Evolutionary conservation across 2,113 vertebrate genomes (phyloP).

Genomic region (Donacobius atricapilla): DNA sequence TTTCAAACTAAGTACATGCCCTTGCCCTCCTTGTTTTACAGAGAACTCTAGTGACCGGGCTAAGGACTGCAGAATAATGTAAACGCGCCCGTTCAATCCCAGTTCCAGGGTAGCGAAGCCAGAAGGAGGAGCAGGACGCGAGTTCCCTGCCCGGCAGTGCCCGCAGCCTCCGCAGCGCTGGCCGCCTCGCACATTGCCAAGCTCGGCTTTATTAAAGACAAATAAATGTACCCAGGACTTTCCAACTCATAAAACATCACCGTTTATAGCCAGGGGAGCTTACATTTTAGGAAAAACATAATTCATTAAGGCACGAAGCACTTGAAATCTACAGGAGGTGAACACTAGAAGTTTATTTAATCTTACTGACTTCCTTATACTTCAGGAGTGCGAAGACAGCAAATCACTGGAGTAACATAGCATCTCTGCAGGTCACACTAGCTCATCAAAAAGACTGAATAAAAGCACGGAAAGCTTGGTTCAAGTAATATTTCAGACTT

Average conservation of each 20-base stretch:
- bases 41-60: neutral
- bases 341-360: neutral
- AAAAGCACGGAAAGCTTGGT: neutral
- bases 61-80: neutral
- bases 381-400: neutral
- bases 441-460: neutral
- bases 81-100: neutral
- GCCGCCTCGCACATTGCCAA: neutral
- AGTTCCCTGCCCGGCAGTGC: rapidly evolving
- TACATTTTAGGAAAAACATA: neutral
- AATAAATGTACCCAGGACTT: neutral
- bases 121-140: neutral
- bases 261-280: neutral
- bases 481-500: neutral
- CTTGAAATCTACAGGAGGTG: neutral
- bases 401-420: neutral
- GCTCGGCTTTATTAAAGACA: neutral
- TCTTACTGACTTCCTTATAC: neutral
- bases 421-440: neutral
- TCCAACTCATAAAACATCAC: neutral
- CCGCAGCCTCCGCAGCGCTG: neutral
- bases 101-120: neutral
- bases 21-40: neutral
- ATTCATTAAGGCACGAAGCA: neutral
- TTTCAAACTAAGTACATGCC: neutral